These are phyloP conservation scores for Aythya fuligula DNA, from an alignment of 2,797 vertebrate species.

Conservation along the genomic window DNA sequence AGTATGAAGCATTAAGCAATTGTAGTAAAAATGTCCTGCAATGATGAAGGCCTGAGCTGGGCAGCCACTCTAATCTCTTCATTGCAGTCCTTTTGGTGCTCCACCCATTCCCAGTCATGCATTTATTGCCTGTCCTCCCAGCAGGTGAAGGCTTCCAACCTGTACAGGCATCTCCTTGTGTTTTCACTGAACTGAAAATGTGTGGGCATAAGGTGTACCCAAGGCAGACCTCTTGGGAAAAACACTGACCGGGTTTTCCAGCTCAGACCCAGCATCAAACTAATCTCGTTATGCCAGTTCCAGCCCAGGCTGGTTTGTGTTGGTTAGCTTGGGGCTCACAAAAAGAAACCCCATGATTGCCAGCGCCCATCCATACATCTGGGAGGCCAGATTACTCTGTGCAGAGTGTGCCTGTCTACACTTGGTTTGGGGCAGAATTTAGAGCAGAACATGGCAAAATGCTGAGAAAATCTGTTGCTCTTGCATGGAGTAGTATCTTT, in stretches of 20 bases:
- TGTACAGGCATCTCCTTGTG: not conserved
- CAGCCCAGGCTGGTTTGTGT: not conserved
- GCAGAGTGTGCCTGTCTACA: not conserved
- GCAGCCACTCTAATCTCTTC: not conserved
- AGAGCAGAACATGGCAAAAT: not conserved
- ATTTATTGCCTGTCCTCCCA: not conserved
- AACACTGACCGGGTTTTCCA: not conserved
- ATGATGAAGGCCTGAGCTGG: constrained; percentile 29
- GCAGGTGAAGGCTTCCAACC: not conserved
- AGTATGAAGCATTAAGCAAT: constrained; percentile 33
- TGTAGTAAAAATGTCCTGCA: constrained; percentile 16
- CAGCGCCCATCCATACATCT: not conserved
- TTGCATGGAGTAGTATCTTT: not conserved
- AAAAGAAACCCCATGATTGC: not conserved
- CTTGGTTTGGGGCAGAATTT: not conserved
- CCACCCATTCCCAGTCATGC: not conserved
- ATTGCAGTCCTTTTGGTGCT: not conserved
- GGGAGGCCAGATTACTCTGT: not conserved
- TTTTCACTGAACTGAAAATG: not conserved
- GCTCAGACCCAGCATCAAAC: not conserved
- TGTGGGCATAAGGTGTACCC: not conserved
- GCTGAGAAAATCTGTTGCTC: not conserved
- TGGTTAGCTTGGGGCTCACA: not conserved
- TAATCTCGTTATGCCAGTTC: not conserved
- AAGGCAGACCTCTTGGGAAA: not conserved